Evolutionary conservation across 2,888 invertebrate genomes (phyloP).

Genomic region (Apodemia duryi): DNA sequence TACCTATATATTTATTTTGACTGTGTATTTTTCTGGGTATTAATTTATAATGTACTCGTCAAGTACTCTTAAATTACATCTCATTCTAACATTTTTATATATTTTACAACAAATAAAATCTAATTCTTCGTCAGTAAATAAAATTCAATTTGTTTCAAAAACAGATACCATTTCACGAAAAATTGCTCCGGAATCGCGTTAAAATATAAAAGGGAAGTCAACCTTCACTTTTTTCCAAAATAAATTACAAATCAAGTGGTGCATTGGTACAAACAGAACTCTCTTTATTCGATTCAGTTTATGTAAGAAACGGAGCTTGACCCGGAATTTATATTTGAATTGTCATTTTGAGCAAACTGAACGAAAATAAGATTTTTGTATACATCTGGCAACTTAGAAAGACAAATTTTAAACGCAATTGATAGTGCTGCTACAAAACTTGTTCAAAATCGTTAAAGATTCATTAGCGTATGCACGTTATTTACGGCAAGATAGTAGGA

Average conservation of each 20-base stretch:
- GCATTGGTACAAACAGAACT: conserved; percentile 11
- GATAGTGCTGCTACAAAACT: no score
- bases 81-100: background rate
- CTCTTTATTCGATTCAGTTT: conserved; percentile 4
- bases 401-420: no score
- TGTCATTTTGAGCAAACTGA: background rate
- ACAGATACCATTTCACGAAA: conserved; percentile 4
- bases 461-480: no score
- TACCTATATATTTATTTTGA: no score
- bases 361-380: background rate
- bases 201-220: conserved; percentile 4
- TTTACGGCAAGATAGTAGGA: no score
- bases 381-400: no score
- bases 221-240: conserved; percentile 11
- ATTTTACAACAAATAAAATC: background rate
- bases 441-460: no score
- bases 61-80: background rate
- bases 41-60: no score
- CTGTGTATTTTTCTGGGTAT: no score
- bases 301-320: background rate
- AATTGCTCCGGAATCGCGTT: background rate
- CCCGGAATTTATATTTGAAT: background rate
- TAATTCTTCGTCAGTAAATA: background rate
- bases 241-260: conserved; percentile 12
- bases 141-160: conserved; percentile 3